phyloP scores from a whole-genome alignment of 2,888 invertebrate genomes.

The Sesia bembeciformis region DNA sequence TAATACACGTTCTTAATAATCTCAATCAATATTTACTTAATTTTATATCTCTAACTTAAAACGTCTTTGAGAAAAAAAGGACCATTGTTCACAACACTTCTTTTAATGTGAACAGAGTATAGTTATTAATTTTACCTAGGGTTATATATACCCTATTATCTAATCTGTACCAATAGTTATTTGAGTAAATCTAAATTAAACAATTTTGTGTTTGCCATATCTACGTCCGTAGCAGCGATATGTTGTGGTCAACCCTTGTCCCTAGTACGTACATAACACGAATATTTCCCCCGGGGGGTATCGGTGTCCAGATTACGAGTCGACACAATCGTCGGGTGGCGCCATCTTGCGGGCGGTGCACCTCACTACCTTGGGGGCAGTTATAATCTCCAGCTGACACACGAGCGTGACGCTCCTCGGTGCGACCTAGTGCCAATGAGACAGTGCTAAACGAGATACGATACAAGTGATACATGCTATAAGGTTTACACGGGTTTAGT shows the following conservation, averaged over 20 bases:
- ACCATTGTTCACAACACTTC: no score
- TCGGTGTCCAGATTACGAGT: slow-evolving; percentile 53
- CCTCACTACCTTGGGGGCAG: slow-evolving; percentile 26
- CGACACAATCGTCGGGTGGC: slow-evolving; percentile 53
- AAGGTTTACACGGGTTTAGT: no score
- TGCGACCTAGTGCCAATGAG: slow-evolving; percentile 46
- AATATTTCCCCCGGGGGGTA: not conserved
- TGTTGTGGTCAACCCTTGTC: not conserved
- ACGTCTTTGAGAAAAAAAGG: no score
- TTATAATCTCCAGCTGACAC: slow-evolving; percentile 49
- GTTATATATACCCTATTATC: no score
- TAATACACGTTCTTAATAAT: no score
- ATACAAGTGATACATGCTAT: slow-evolving; percentile 9
- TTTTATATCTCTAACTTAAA: no score
- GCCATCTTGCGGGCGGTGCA: slow-evolving; percentile 20
- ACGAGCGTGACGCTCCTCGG: slow-evolving; percentile 7
- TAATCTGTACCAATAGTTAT: no score
- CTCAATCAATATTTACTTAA: no score
- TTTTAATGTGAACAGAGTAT: no score
- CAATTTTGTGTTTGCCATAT: not conserved
- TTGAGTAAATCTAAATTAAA: no score
- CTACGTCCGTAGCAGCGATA: slow-evolving; percentile 10
- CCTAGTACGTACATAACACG: not conserved
- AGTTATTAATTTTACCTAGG: no score
- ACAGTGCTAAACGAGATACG: slow-evolving; percentile 30